Conservation (phyloP, 1,140 invertebrate genomes). For the Platyscapa corneri region DNA sequence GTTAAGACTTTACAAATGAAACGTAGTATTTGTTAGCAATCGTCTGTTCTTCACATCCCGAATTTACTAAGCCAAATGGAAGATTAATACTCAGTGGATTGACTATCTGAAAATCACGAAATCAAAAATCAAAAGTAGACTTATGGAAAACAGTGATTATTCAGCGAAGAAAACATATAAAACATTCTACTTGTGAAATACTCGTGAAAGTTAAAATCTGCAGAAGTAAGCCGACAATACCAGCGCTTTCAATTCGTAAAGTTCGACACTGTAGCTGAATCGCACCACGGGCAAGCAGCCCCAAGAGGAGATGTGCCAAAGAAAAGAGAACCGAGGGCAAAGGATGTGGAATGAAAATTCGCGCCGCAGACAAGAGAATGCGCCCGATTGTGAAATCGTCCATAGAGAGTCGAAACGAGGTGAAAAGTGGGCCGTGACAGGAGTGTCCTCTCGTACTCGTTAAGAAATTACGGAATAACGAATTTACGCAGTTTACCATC, state of each 20-base stretch:
- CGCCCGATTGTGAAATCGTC: too few relatives aligned
- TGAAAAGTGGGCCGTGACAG: not conserved
- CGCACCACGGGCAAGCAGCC: too few relatives aligned
- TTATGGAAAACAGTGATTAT: not conserved
- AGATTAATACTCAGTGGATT: too few relatives aligned
- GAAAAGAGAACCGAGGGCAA: not conserved
- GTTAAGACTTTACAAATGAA: not conserved
- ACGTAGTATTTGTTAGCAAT: not conserved
- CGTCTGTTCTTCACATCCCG: not conserved
- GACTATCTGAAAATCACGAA: too few relatives aligned
- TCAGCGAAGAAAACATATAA: not conserved
- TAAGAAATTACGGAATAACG: constrained; percentile 34
- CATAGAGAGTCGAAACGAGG: constrained; percentile 11
- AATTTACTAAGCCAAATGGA: too few relatives aligned
- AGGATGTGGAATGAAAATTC: not conserved
- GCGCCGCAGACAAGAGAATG: not conserved
- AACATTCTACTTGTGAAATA: not conserved
- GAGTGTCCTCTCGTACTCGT: not conserved
- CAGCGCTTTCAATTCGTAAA: constrained; percentile 25
- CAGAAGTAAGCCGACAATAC: not conserved
- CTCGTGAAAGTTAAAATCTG: not conserved
- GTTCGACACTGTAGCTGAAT: constrained; percentile 8
- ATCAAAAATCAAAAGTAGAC: too few relatives aligned
- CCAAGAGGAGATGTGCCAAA: not conserved
- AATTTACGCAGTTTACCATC: constrained; percentile 4